Conservation (phyloP, 2,888 invertebrate genomes). For the Limulus polyphemus region DNA sequence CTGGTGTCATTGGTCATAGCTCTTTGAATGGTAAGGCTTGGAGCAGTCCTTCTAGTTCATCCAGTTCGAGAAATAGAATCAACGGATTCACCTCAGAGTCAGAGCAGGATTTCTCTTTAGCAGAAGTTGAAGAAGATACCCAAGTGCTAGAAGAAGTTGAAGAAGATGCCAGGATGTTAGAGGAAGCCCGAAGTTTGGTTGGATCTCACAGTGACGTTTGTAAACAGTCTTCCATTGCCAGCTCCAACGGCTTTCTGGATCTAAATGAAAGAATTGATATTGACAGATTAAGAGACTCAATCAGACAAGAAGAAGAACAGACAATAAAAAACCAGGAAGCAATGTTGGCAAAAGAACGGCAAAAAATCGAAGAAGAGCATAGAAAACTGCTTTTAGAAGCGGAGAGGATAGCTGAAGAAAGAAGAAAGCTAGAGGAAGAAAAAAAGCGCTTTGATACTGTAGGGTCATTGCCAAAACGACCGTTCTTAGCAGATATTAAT, state of each 20-base stretch:
- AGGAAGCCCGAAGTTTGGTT: background rate
- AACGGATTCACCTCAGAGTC: background rate
- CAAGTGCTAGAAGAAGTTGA: background rate
- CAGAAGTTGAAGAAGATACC: constrained; percentile 2
- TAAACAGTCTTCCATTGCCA: background rate
- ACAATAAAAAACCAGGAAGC: constrained; percentile 27
- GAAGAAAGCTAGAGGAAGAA: constrained; percentile 18
- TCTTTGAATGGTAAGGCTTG: no score
- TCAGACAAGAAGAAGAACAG: constrained; percentile 3
- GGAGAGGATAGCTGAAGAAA: constrained; percentile 31
- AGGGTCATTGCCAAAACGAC: no score
- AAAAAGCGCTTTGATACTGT: background rate
- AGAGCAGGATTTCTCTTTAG: constrained; percentile 1
- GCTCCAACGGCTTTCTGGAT: background rate
- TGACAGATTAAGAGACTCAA: no score
- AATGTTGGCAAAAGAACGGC: constrained; percentile 29
- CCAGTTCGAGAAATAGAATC: no score
- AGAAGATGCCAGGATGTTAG: background rate
- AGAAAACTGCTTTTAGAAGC: constrained; percentile 29
- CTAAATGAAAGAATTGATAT: background rate
- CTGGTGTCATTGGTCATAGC: no score
- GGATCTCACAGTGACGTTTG: background rate
- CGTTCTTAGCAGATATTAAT: no score
- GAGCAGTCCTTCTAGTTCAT: no score
- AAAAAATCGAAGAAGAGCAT: constrained; percentile 31